Percentiles rank a stretch among this genome's conserved stretches.
These are phyloP conservation scores for Phalera bucephala DNA, from an alignment of 2,888 invertebrate species.

Conservation along the genomic window DNA sequence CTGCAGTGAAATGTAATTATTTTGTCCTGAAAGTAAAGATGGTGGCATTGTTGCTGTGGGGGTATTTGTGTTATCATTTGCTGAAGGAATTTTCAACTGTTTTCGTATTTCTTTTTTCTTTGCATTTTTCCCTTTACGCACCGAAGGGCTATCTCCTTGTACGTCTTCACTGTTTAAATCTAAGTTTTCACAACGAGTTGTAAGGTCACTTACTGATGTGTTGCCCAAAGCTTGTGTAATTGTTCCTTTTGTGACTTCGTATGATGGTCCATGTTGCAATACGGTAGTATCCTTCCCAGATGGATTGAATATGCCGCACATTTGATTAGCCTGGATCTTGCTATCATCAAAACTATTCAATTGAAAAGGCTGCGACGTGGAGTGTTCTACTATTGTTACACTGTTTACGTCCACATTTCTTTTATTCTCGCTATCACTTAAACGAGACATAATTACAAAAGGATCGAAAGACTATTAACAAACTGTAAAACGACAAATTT, in stretches of 20 bases:
- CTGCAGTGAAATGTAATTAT: slow-evolving; percentile 43
- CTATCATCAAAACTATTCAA: slow-evolving; percentile 38
- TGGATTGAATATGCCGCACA: slow-evolving; percentile 20
- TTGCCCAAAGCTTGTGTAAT: slow-evolving; percentile 21
- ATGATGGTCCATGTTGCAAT: slow-evolving; percentile 22
- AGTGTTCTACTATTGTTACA: slow-evolving; percentile 40
- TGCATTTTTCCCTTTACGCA: slow-evolving; percentile 53
- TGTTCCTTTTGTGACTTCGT: slow-evolving; percentile 17
- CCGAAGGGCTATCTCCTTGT: slow-evolving; percentile 24
- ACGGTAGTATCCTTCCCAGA: slow-evolving; percentile 13
- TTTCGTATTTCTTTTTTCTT: slow-evolving; percentile 57
- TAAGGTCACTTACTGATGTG: slow-evolving; percentile 30
- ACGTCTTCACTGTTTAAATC: slow-evolving; percentile 37
- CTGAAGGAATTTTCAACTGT: slow-evolving; percentile 46
- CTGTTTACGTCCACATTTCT: slow-evolving; percentile 39
- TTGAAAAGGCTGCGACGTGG: slow-evolving; percentile 47
- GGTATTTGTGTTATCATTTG: slow-evolving; percentile 24
- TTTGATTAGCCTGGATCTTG: slow-evolving; percentile 36
- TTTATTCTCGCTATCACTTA: slow-evolving; percentile 40
- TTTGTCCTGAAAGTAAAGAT: slow-evolving; percentile 21
- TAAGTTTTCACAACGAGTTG: slow-evolving; percentile 35
- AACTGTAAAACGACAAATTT: not conserved
- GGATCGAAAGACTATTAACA: slow-evolving; percentile 5
- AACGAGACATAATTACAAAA: slow-evolving; percentile 41
- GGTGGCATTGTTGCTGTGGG: slow-evolving; percentile 27